phyloP scores from a whole-genome alignment of 2,113 vertebrate genomes.

The Eptesicus fuscus region DNA sequence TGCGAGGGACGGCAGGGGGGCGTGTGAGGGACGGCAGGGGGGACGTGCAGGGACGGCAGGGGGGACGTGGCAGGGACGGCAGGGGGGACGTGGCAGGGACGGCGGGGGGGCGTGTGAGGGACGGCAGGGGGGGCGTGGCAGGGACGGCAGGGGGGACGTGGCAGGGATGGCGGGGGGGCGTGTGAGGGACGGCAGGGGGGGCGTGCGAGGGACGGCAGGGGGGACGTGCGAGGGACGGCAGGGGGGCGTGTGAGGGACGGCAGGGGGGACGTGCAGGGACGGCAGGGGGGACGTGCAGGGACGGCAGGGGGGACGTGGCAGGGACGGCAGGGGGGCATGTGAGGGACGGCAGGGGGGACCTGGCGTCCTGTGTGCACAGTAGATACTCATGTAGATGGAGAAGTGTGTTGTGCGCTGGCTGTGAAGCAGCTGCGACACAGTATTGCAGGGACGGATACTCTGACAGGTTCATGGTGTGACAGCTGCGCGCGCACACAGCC shows the following conservation, averaged over 20 bases:
- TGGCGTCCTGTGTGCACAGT: accelerated
- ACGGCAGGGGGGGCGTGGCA: neutral
- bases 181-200: neutral
- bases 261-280: too few relatives aligned
- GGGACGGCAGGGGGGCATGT: neutral
- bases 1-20: neutral
- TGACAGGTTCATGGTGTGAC: neutral
- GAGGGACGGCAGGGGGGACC: too few relatives aligned
- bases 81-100: neutral
- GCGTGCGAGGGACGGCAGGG: too few relatives aligned
- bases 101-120: too few relatives aligned
- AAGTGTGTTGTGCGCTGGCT: neutral
- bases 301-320: neutral
- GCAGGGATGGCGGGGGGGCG: too few relatives aligned
- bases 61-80: too few relatives aligned
- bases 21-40: neutral
- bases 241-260: neutral
- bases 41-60: neutral
- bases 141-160: neutral
- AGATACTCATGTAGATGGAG: neutral
- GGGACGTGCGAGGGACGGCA: neutral
- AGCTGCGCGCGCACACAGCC: neutral
- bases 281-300: neutral
- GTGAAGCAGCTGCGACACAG: neutral
- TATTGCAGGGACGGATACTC: neutral